Base-by-base conservation (phyloP, 2,797 vertebrate genomes). In the Apogon talboti region DNA sequence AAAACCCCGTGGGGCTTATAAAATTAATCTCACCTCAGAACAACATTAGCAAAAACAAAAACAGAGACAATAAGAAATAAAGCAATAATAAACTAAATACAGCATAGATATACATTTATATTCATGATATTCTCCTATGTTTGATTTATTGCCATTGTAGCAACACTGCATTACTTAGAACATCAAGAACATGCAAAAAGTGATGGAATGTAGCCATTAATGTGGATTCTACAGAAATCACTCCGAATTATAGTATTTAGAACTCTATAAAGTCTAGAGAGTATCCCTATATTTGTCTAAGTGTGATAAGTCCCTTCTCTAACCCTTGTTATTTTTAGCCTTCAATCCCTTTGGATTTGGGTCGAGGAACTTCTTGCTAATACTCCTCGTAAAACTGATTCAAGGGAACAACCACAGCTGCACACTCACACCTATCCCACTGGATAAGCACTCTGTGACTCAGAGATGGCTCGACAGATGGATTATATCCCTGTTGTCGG, bases 391-490 rank as follows among this genome's bases (percentile, higher is more conserved):
- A 56, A 62, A 72, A 80, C 52, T 74, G 67, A 89, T 71, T 84
- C 11, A 49, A 75, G 61, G 55, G 56, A 85, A 83, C 82, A 79
- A 62, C 54, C 76, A 50, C 63, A 48, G 71, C 69, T n/a, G 35
- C 49, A 66, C 58, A 74, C 70, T 78, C 60, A 8, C 73, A 47
- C 30, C 63, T 66, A 59, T 76, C 42, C 42, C 57, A 37, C 24
- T 40, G 64, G 78, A 87, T 69, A 66, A 86, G 77, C 57, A 47
- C 64, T 82, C 69, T 53, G 72, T 82, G 80, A 82, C 62, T 85
- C 74, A 73, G 68, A 78, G 74, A 83, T 76, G 62, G 65, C 81
- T 78, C 41, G 11, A 76, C 84, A 84, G 82, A 88, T 78, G 81
- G 83, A 87, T 89, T 75, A 87, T 58, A 66, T 78, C 63, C 76